Conservation (phyloP, 2,797 vertebrate genomes). For the Hipposideros larvatus region DNA sequence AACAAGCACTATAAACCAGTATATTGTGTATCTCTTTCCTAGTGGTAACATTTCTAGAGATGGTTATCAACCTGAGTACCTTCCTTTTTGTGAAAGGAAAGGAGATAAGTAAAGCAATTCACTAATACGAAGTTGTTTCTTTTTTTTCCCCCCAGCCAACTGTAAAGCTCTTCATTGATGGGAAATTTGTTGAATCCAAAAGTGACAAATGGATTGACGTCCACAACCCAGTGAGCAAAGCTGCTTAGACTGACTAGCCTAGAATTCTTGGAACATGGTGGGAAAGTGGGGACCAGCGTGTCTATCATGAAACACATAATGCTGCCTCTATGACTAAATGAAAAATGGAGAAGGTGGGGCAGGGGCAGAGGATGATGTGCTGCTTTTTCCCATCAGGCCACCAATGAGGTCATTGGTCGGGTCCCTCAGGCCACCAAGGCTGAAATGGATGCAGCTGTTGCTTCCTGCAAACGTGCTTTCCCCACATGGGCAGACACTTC, state of each 20-base stretch:
- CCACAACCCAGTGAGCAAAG: slow-evolving; percentile 96
- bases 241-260: neutral
- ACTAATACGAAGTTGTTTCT: slow-evolving; percentile 39
- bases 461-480: slow-evolving; percentile 94
- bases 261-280: slow-evolving; percentile 15
- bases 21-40: slow-evolving; percentile 17
- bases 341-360: neutral
- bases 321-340: neutral
- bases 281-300: neutral
- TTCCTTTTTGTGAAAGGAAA: slow-evolving; percentile 31
- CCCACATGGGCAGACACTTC: slow-evolving; percentile 95
- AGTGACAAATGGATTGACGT: slow-evolving; percentile 97
- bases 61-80: neutral
- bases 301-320: neutral
- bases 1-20: neutral
- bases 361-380: neutral
- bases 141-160: slow-evolving; percentile 90
- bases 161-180: slow-evolving; percentile 98
- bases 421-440: slow-evolving; percentile 95
- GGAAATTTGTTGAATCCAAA: slow-evolving; percentile 97
- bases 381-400: slow-evolving; percentile 91
- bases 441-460: slow-evolving; percentile 95
- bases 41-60: neutral
- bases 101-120: slow-evolving; percentile 33
- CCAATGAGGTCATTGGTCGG: slow-evolving; percentile 94